phyloP scores from a whole-genome alignment of 2,797 vertebrate genomes.

The Macropodus opercularis region DNA sequence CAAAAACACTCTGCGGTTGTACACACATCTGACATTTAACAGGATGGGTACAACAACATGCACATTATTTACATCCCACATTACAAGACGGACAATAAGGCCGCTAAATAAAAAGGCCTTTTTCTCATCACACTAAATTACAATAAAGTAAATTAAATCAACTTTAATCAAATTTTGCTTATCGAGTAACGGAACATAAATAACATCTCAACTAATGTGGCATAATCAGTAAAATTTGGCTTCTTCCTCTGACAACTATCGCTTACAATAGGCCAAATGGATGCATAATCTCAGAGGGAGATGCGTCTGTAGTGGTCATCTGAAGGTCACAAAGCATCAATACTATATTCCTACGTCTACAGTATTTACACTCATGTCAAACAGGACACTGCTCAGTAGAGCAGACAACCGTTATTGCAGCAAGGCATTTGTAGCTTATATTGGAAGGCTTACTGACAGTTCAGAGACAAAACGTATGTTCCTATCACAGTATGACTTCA shows the following conservation, averaged over 20 bases:
- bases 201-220: conserved; percentile 1
- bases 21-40: conserved; percentile 24
- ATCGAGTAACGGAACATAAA: neutral
- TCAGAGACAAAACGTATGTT: conserved; percentile 9
- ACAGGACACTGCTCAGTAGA: conserved; percentile 17
- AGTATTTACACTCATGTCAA: conserved; percentile 48
- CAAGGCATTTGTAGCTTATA: conserved; percentile 44
- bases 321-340: conserved; percentile 41
- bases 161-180: conserved; percentile 15
- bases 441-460: conserved; percentile 2
- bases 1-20: conserved; percentile 28
- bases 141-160: conserved; percentile 18
- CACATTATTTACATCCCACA: conserved; percentile 22
- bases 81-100: conserved; percentile 4
- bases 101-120: conserved; percentile 13
- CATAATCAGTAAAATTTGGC: conserved; percentile 25
- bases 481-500: conserved; percentile 43
- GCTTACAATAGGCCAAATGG: conserved; percentile 30
- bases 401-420: conserved; percentile 38
- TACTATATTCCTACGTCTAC: conserved; percentile 40
- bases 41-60: conserved; percentile 24
- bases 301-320: conserved; percentile 58
- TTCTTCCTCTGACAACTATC: conserved; percentile 9
- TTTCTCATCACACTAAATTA: conserved; percentile 24
- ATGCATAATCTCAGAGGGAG: conserved; percentile 19